phyloP scores from a whole-genome alignment of 2,797 vertebrate species.

The Chrosomus eos region DNA sequence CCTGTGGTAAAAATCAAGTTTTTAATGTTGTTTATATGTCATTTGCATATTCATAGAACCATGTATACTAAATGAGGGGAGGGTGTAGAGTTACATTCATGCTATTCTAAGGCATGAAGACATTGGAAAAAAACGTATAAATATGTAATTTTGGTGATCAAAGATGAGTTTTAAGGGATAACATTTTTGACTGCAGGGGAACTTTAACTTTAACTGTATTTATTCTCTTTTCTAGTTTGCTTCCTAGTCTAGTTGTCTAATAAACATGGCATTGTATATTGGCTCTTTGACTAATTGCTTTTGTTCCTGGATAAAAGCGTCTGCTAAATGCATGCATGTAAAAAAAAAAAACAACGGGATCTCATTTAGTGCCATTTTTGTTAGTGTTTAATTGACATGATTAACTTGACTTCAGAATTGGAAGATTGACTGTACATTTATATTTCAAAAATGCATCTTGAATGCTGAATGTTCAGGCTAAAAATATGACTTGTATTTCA shows the following conservation, averaged over 20 bases:
- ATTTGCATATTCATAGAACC: no score
- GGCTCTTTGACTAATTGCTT: neutral
- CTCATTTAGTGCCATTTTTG: conserved; percentile 3
- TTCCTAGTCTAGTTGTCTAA: neutral
- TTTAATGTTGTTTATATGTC: no score
- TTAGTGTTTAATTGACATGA: neutral
- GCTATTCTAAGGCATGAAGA: no score
- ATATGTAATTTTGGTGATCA: no score
- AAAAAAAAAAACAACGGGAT: neutral
- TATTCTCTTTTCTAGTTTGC: neutral
- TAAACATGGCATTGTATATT: neutral
- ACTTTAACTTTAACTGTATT: neutral
- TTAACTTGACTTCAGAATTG: neutral
- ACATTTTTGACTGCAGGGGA: no score
- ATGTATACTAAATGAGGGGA: no score
- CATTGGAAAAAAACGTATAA: no score
- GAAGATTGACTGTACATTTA: neutral
- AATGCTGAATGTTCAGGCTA: neutral
- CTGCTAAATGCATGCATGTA: neutral
- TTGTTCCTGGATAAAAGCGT: neutral
- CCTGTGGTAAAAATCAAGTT: no score
- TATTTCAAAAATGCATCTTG: neutral
- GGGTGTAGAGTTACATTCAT: no score
- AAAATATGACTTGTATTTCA: neutral
- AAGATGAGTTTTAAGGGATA: no score